These are phyloP conservation scores for Gracilinanus agilis DNA, from an alignment of 2,113 vertebrate genomes.

Conservation along the genomic window DNA sequence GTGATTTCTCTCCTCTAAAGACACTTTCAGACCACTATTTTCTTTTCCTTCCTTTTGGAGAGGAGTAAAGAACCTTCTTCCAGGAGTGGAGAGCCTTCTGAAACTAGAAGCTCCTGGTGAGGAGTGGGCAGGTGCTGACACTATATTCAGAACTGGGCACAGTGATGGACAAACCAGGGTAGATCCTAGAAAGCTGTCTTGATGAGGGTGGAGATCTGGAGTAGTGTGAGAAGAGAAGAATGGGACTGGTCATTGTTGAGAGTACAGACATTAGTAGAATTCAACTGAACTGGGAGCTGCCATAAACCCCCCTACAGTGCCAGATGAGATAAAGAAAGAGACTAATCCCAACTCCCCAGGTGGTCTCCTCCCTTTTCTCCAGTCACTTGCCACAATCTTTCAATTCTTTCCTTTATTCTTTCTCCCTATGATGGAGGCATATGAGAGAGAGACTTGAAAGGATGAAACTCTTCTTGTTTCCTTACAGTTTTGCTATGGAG, in stretches of 20 bases:
- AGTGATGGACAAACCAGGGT: background rate
- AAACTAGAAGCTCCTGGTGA: background rate
- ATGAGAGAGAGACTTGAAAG: too few relatives aligned
- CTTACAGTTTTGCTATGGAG: too few relatives aligned
- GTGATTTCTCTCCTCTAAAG: background rate
- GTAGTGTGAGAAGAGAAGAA: background rate
- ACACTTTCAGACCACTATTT: background rate
- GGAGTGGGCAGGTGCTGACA: background rate
- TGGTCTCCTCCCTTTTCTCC: too few relatives aligned
- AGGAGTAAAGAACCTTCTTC: background rate
- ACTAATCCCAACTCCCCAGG: too few relatives aligned
- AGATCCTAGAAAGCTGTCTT: background rate
- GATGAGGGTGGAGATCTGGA: background rate
- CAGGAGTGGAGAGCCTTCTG: background rate
- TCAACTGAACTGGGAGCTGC: too few relatives aligned
- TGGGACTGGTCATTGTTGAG: background rate
- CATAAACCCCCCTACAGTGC: too few relatives aligned
- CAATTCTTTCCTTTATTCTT: too few relatives aligned
- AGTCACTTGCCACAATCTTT: too few relatives aligned
- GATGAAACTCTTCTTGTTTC: too few relatives aligned
- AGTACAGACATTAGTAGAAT: too few relatives aligned
- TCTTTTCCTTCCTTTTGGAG: background rate
- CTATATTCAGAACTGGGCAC: background rate
- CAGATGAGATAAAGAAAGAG: too few relatives aligned
- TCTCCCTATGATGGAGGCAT: too few relatives aligned